phyloP scores from a whole-genome alignment of 2,797 vertebrate genomes.

The Acomys russatus region DNA sequence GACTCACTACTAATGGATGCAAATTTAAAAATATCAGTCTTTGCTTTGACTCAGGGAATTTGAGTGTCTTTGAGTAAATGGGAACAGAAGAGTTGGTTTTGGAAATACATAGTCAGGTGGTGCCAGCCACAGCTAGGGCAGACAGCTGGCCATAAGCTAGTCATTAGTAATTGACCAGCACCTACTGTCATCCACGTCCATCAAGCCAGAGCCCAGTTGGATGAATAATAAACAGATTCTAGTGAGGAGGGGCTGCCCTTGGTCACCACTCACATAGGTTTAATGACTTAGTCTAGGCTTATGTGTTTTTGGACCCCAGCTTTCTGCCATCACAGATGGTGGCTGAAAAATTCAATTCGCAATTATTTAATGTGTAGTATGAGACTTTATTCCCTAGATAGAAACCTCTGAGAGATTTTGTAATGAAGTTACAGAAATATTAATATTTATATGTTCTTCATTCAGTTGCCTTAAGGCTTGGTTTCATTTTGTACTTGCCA shows the following conservation, averaged over 20 bases:
- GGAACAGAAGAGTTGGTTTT: not conserved
- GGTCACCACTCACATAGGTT: not conserved
- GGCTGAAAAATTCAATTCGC: not conserved
- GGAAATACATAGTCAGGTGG: not conserved
- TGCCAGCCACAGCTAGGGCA: not conserved
- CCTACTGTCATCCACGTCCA: not conserved
- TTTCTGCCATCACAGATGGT: conserved; percentile 13
- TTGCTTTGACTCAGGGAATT: not conserved
- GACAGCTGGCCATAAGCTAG: not conserved
- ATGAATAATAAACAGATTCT: not conserved
- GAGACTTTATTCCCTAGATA: not conserved
- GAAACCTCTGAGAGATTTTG: conserved; percentile 17
- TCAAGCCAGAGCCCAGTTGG: not conserved
- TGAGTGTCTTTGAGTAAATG: not conserved
- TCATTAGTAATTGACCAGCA: not conserved
- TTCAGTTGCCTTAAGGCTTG: conserved; percentile 1
- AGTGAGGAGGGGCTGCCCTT: not conserved
- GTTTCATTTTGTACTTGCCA: conserved; percentile 48
- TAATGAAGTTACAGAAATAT: conserved; percentile 49
- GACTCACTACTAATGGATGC: not conserved
- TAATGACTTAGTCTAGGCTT: not conserved
- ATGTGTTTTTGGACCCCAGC: not conserved
- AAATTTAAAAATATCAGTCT: not conserved
- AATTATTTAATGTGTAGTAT: conserved; percentile 43
- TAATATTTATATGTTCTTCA: conserved; percentile 27